These are phyloP conservation scores for Sinhomidia bicolor DNA, from an alignment of 2,888 invertebrate genomes.

Conservation along the genomic window DNA sequence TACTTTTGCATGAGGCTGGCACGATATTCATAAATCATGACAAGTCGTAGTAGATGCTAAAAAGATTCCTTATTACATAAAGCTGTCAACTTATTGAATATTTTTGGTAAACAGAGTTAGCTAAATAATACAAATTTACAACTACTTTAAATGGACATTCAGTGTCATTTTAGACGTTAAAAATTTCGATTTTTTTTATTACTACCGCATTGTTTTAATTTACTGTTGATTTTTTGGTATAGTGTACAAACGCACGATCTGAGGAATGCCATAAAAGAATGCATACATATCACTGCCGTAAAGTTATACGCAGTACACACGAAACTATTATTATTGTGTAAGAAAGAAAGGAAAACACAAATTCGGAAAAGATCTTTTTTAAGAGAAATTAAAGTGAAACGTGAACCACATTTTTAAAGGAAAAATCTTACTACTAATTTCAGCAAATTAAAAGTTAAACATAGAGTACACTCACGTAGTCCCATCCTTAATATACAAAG, in stretches of 20 bases:
- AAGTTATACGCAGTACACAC: not conserved
- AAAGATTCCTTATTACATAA: no score
- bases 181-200: no score
- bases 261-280: not conserved
- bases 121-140: no score
- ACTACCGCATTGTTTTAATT: no score
- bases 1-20: no score
- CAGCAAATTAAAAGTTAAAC: not conserved
- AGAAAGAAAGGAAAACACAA: not conserved
- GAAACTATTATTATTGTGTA: not conserved
- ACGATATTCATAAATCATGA: no score
- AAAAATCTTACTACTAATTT: constrained; percentile 22
- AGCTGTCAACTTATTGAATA: no score
- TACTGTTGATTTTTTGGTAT: no score
- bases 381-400: constrained; percentile 32
- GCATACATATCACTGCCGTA: not conserved
- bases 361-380: not conserved
- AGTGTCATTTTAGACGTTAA: no score
- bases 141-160: no score
- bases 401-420: constrained; percentile 19
- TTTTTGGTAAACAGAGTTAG: no score
- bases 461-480: not conserved
- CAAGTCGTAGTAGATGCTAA: no score
- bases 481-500: not conserved
- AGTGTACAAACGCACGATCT: not conserved